These are phyloP conservation scores for Epinotia demarniana DNA, from an alignment of 2,888 invertebrate genomes.

Conservation along the genomic window DNA sequence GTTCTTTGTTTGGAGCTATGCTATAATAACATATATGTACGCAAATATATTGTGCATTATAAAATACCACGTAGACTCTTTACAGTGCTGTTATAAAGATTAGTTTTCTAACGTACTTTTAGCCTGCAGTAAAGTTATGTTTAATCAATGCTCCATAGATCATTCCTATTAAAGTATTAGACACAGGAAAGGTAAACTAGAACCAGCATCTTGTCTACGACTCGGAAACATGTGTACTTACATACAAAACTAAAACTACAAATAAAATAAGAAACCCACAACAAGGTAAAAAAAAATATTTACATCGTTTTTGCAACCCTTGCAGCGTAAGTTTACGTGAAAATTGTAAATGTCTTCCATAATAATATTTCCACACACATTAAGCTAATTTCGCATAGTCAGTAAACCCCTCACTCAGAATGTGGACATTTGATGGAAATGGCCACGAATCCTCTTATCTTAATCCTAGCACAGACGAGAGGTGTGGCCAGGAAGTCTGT, in stretches of 20 bases:
- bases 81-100: neutral
- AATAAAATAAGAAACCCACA: no score
- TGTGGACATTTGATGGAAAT: conserved; percentile 74
- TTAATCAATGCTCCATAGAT: no score
- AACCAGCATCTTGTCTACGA: no score
- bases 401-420: conserved; percentile 58
- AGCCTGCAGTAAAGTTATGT: no score
- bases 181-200: no score
- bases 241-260: no score
- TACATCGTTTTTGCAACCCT: neutral
- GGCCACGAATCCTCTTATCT: conserved; percentile 80
- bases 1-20: conserved; percentile 37
- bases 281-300: no score
- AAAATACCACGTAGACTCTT: neutral
- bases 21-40: neutral
- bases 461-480: conserved; percentile 63
- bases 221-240: no score
- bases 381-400: conserved; percentile 44
- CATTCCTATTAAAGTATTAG: no score
- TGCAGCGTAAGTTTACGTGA: conserved; percentile 1
- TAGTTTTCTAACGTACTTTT: no score
- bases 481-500: conserved; percentile 53
- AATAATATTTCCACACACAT: conserved; percentile 30
- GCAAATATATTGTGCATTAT: conserved; percentile 1
- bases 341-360: conserved; percentile 38